Conservation (phyloP, 2,888 invertebrate genomes). For the Malthinus seriepunctatus region DNA sequence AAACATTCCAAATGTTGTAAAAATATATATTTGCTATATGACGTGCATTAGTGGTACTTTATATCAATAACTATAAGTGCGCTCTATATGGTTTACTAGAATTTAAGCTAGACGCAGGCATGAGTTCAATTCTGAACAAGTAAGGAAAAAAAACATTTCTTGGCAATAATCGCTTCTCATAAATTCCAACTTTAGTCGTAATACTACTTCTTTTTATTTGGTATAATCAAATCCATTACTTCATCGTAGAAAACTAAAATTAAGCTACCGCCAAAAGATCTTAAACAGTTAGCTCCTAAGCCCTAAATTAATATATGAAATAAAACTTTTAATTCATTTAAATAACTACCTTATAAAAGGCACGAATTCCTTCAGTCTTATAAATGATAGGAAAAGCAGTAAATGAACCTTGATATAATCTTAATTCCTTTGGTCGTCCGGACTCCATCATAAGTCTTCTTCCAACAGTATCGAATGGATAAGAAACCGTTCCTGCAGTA, state of each 20-base stretch:
- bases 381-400: slow-evolving; percentile 19
- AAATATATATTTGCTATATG: too few species aligned
- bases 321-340: background rate
- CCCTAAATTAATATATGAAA: slow-evolving; percentile 14
- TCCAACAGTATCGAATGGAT: slow-evolving; percentile 30
- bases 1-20: too few species aligned
- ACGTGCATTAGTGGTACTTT: too few species aligned
- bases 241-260: slow-evolving; percentile 34
- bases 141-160: too few species aligned
- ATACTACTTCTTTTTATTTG: background rate
- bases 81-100: too few species aligned
- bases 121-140: too few species aligned
- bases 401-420: slow-evolving; percentile 8
- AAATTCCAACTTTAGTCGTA: too few species aligned
- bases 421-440: slow-evolving; percentile 17
- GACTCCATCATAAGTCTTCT: slow-evolving; percentile 29
- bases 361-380: slow-evolving; percentile 15
- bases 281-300: slow-evolving; percentile 23
- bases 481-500: slow-evolving; percentile 20
- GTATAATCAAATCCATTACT: slow-evolving; percentile 20
- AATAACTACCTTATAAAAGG: slow-evolving; percentile 26
- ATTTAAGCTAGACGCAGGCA: too few species aligned
- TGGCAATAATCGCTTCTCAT: too few species aligned
- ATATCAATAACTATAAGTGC: too few species aligned
- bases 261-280: slow-evolving; percentile 27